Evolutionary conservation across 2,888 invertebrate genomes (phyloP).

Genomic region (Pristionchus mayeri): DNA sequence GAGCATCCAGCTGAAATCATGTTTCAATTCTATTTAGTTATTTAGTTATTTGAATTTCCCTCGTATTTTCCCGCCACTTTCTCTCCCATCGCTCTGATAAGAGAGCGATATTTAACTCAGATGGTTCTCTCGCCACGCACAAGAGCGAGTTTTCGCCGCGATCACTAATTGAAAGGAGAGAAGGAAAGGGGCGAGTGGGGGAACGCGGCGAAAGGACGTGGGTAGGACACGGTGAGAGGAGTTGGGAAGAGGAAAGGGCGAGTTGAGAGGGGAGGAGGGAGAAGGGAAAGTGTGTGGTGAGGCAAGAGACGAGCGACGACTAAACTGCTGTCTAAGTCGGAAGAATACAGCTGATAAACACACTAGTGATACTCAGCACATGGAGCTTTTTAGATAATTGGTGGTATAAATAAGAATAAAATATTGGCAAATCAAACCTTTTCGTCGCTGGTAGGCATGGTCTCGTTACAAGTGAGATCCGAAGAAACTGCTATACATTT

Average conservation of each 20-base stretch:
- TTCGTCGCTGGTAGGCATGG: constrained; percentile 27
- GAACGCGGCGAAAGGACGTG: constrained; percentile 4
- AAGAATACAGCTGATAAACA: constrained; percentile 18
- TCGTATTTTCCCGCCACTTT: background rate
- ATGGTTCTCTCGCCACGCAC: no score
- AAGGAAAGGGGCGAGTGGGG: background rate
- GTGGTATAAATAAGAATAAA: background rate
- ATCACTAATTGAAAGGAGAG: background rate
- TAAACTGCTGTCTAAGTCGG: background rate
- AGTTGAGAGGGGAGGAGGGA: background rate
- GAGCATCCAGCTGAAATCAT: constrained; percentile 1
- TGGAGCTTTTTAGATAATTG: background rate
- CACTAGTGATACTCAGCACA: background rate
- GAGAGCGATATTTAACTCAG: background rate
- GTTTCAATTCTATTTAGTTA: background rate
- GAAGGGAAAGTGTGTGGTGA: background rate
- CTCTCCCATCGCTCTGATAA: background rate
- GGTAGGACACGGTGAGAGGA: background rate
- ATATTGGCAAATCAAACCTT: no score
- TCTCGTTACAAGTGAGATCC: constrained; percentile 31
- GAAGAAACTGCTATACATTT: background rate
- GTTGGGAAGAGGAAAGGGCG: background rate
- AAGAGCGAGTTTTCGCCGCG: background rate
- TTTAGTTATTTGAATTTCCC: background rate
- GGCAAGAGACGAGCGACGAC: background rate